Evolutionary conservation across 2,888 invertebrate genomes (phyloP).

Genomic region (Leptopterna dolabrata): DNA sequence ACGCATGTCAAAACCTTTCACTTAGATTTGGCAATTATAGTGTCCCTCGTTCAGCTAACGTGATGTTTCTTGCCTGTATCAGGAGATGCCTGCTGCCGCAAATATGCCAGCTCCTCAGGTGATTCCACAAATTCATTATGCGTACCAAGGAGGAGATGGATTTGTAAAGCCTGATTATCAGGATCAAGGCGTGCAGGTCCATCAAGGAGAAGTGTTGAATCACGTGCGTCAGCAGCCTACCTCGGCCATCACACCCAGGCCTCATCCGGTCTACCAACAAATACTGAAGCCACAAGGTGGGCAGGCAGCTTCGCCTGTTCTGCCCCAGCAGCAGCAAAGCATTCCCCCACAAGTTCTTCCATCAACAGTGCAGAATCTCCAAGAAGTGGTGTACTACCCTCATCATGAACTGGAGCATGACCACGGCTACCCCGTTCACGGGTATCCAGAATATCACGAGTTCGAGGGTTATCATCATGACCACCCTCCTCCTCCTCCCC

Average conservation of each 20-base stretch:
- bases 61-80: not conserved
- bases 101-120: constrained; percentile 16
- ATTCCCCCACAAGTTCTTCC: not conserved
- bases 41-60: too few species aligned
- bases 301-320: not conserved
- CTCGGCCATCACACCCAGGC: constrained; percentile 20
- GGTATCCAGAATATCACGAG: not conserved
- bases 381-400: not conserved
- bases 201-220: constrained; percentile 47
- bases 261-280: constrained; percentile 33
- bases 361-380: not conserved
- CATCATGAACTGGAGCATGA: not conserved
- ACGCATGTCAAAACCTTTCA: too few species aligned
- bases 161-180: not conserved
- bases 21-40: too few species aligned
- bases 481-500: constrained; percentile 38
- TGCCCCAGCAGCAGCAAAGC: not conserved
- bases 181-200: not conserved
- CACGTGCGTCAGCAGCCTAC: constrained; percentile 1
- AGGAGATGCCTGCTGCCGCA: not conserved
- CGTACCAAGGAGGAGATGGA: constrained; percentile 56
- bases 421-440: not conserved
- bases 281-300: not conserved
- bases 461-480: constrained; percentile 50
- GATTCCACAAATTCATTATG: constrained; percentile 47